These are phyloP conservation scores for Dusona sp. DNA, from an alignment of 2,888 invertebrate species.

Conservation along the genomic window DNA sequence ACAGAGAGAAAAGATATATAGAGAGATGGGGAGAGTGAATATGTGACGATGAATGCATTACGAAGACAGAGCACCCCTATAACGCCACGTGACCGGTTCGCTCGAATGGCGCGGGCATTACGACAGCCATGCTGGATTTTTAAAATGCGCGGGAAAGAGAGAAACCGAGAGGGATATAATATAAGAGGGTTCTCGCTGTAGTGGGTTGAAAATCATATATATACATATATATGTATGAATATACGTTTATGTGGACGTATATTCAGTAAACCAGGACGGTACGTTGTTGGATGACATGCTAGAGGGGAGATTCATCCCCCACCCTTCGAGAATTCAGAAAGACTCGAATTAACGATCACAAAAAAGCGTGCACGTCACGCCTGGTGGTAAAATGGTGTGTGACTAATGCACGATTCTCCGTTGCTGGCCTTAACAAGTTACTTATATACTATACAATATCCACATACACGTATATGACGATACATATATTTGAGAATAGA, in stretches of 20 bases:
- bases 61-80: slow-evolving; percentile 79
- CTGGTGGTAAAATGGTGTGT: slow-evolving; percentile 84
- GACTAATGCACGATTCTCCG: slow-evolving; percentile 82
- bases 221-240: slow-evolving; percentile 29
- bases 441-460: slow-evolving; percentile 41
- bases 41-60: slow-evolving; percentile 76
- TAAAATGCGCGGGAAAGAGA: slow-evolving; percentile 80
- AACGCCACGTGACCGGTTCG: slow-evolving; percentile 81
- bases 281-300: slow-evolving; percentile 67
- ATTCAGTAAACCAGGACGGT: slow-evolving; percentile 40
- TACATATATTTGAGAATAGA: slow-evolving; percentile 37
- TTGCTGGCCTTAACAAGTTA: slow-evolving; percentile 58
- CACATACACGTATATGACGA: not conserved
- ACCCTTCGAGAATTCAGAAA: slow-evolving; percentile 61
- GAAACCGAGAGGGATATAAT: slow-evolving; percentile 36
- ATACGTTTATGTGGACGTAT: not conserved
- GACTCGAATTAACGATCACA: slow-evolving; percentile 80
- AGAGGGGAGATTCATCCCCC: slow-evolving; percentile 59
- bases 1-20: slow-evolving; percentile 42
- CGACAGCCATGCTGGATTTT: slow-evolving; percentile 79
- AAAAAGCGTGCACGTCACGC: slow-evolving; percentile 82
- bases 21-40: slow-evolving; percentile 64
- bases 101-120: slow-evolving; percentile 40
- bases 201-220: slow-evolving; percentile 41
- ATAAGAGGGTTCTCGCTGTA: slow-evolving; percentile 54